Base-by-base conservation (phyloP, 30 jellyfish, hydroid and myxozoan species). In the Catostylus mosaicus region DNA sequence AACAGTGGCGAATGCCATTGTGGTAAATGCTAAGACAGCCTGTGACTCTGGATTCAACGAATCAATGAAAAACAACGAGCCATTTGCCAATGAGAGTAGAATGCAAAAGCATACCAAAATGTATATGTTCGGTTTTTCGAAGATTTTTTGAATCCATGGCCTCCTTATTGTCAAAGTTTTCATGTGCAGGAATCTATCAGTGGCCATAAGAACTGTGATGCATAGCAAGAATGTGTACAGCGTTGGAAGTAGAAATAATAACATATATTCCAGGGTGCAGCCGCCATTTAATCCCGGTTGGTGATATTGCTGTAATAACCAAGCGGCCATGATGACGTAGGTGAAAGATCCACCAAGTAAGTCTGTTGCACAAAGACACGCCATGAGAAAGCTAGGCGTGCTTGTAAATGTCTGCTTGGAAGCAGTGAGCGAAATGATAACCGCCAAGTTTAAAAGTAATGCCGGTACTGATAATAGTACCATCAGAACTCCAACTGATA, bases 301-400 rank as follows among this genome's bases (percentile, higher is more conserved):
- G 30, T 4, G 30, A 52, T 66, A 33, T 3, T n/a, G 54, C 16
- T n/a, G 52, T 56, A 52, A 73, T 57, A 46, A 2, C 31, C n/a
- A 9, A 19, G 33, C n/a, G 30, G 71, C 85, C 22, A 73, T 16
- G 48, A 51, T 10, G 3, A 56, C 71, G 18, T 9, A 9, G 38
- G 74, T 35, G 34, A 51, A 23, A 19, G 73, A 16, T 27, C 73
- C 74, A 4, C 32, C 56, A 9, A 73, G 19, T 45, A 29, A 3
- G 16, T 73, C 73, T 4, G 73, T n/a, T 0, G 30, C 48, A 47
- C 85, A 11, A 18, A 73, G 59, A 33, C 85, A 73, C 7, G 36
- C 34, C 57, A 50, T 33, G n/a, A 73, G 73, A 26, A 73, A 45
- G 59, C 59, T 27, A 3, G 85, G 59, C 12, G 85, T 73, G 33